Evolutionary conservation across 1,140 invertebrate genomes (phyloP).

Genomic region (Asobara japonica): DNA sequence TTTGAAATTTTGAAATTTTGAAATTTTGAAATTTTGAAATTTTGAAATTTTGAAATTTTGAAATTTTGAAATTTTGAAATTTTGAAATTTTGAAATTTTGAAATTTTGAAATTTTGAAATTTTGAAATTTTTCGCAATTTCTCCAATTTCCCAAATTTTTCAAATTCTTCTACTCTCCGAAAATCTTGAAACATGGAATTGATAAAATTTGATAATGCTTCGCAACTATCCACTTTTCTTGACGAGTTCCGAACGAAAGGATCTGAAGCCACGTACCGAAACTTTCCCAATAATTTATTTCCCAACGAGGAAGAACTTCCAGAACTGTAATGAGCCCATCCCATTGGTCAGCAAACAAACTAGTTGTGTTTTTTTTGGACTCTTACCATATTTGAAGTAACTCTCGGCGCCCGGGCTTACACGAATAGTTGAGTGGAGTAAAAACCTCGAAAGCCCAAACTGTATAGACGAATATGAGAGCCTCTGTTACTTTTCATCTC

Average conservation of each 20-base stretch:
- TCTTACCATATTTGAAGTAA: constrained; percentile 1
- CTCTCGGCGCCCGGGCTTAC: not conserved
- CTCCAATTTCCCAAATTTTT: too few relatives aligned
- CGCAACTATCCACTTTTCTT: not conserved
- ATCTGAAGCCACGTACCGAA: not conserved
- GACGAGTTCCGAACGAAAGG: not conserved
- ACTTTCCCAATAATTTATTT: not conserved
- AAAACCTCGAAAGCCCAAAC: not conserved
- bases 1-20: too few relatives aligned
- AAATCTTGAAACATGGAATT: too few relatives aligned
- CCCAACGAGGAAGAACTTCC: not conserved
- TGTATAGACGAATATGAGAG: not conserved
- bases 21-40: too few relatives aligned
- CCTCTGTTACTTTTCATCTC: not conserved
- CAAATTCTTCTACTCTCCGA: too few relatives aligned
- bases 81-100: too few relatives aligned
- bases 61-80: too few relatives aligned
- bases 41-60: too few relatives aligned
- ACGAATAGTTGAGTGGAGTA: not conserved
- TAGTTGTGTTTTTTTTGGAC: not conserved
- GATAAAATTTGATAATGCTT: too few relatives aligned
- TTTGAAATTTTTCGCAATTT: too few relatives aligned
- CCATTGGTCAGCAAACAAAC: not conserved
- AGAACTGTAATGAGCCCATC: not conserved
- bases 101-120: too few relatives aligned